These are phyloP conservation scores for Corapipo altera DNA, from an alignment of 2,113 vertebrate species.

Conservation along the genomic window DNA sequence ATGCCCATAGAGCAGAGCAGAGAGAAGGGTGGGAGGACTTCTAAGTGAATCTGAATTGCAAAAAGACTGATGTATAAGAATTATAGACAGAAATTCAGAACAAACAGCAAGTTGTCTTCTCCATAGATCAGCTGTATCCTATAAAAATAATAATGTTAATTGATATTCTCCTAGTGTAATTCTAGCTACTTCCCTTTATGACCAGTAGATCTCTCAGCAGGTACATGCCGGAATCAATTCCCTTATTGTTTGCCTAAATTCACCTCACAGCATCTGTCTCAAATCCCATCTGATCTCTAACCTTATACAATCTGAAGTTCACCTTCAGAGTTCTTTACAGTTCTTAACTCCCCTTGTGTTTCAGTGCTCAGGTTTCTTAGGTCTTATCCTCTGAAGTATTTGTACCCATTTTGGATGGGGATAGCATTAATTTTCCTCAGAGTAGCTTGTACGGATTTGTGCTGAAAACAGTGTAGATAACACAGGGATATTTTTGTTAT, in stretches of 20 bases:
- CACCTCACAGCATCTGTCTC: neutral
- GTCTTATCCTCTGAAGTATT: neutral
- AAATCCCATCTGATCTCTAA: neutral
- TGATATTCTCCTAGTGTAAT: neutral
- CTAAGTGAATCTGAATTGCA: neutral
- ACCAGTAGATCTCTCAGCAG: neutral
- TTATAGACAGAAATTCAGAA: neutral
- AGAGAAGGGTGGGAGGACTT: neutral
- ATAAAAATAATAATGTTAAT: neutral
- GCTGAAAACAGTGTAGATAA: neutral
- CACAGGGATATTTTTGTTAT: neutral
- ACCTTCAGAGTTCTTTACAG: neutral
- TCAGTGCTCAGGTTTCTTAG: neutral
- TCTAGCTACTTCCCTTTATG: neutral
- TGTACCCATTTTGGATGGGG: neutral
- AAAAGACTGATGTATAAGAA: neutral
- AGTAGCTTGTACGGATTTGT: neutral
- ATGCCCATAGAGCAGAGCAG: too few species aligned
- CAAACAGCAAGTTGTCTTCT: neutral
- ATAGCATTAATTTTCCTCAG: neutral
- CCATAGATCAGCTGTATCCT: neutral
- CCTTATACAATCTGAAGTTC: neutral
- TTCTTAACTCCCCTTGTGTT: neutral
- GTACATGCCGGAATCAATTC: neutral
- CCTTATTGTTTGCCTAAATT: neutral